phyloP scores from a whole-genome alignment of 2,113 vertebrate genomes.

The Formicarius rufipectus region DNA sequence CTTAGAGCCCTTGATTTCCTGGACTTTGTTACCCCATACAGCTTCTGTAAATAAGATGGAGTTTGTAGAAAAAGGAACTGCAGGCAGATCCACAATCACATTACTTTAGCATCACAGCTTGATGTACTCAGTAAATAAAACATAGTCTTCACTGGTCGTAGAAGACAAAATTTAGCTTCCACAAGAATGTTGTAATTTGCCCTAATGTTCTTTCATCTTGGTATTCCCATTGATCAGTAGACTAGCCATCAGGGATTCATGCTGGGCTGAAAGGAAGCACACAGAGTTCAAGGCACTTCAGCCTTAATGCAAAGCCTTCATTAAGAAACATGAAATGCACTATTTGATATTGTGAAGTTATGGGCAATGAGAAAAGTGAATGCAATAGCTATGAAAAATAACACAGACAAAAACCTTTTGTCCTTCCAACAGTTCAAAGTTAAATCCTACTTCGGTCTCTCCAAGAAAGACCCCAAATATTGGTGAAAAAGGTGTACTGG shows the following conservation, averaged over 20 bases:
- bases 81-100: neutral
- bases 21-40: neutral
- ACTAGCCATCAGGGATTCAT: neutral
- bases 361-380: neutral
- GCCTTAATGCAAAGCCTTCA: constrained; percentile 43
- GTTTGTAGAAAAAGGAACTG: neutral
- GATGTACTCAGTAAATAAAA: constrained; percentile 45
- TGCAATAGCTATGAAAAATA: neutral
- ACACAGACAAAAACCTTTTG: neutral
- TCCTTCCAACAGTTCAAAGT: neutral
- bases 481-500: neutral
- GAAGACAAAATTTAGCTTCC: constrained; percentile 36
- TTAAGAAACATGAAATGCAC: constrained; percentile 58
- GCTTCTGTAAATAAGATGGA: neutral
- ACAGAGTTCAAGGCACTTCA: constrained; percentile 47
- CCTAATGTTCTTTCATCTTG: neutral
- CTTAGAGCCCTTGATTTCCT: neutral
- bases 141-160: neutral
- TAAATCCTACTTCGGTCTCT: neutral
- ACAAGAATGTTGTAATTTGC: constrained; percentile 28
- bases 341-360: neutral
- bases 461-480: neutral
- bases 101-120: constrained; percentile 37
- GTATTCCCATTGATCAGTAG: neutral
- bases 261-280: constrained; percentile 40